These are phyloP conservation scores for Tragulus kanchil DNA, from an alignment of 2,113 vertebrate species.

Conservation along the genomic window DNA sequence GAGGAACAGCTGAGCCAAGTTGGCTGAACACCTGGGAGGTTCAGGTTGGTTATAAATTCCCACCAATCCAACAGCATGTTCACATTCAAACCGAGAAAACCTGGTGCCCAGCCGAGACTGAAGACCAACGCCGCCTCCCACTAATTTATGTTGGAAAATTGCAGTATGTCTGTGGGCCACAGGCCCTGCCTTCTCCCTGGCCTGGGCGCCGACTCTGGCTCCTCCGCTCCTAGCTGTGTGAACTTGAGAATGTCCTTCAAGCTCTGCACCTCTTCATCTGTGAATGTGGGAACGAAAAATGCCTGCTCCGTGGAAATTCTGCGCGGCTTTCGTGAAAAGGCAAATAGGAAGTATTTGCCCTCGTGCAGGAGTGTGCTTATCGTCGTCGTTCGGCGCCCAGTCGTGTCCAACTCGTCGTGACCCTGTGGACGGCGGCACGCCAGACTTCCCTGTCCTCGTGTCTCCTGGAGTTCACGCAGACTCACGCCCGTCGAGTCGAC, in stretches of 20 bases:
- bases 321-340: not conserved
- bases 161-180: not conserved
- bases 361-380: not conserved
- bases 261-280: not conserved
- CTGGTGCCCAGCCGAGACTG: not conserved
- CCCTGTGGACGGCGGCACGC: not conserved
- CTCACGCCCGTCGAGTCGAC: not conserved
- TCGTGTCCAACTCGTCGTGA: fast-evolving
- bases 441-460: not conserved
- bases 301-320: not conserved
- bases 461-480: not conserved
- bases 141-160: not conserved
- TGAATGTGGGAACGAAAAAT: not conserved
- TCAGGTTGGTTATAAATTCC: not conserved
- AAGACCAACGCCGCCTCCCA: not conserved
- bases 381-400: not conserved
- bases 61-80: not conserved
- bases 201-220: not conserved
- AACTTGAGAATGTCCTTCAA: not conserved
- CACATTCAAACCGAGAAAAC: not conserved
- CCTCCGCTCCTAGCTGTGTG: fast-evolving
- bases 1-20: not conserved
- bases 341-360: not conserved
- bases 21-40: not conserved
- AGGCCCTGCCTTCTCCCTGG: not conserved